Evolutionary conservation across 2,888 invertebrate genomes (phyloP).

Genomic region (Dasypogon diadema): DNA sequence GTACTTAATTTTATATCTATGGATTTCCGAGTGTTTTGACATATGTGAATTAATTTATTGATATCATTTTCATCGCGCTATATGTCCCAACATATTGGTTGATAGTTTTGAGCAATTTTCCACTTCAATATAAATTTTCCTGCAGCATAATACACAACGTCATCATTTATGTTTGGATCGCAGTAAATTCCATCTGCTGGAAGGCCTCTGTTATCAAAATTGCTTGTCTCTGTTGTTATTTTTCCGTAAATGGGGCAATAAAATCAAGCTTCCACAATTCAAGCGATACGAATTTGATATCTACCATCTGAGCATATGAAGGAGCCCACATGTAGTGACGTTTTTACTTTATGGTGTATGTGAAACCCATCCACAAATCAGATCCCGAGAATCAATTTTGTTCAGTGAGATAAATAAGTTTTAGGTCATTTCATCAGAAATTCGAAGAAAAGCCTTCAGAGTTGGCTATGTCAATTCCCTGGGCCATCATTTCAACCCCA

Average conservation of each 20-base stretch:
- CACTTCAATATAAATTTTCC: constrained; percentile 32
- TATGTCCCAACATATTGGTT: constrained; percentile 5
- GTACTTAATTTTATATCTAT: no score
- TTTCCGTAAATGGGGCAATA: constrained; percentile 48
- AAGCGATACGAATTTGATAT: constrained; percentile 30
- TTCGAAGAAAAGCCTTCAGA: neutral
- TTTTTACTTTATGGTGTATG: neutral
- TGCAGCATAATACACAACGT: constrained; percentile 21
- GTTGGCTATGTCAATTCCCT: constrained; percentile 11
- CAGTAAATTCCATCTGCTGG: constrained; percentile 40
- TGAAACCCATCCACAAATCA: constrained; percentile 25
- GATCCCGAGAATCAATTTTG: constrained; percentile 41
- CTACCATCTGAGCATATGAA: constrained; percentile 16
- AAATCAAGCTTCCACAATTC: constrained; percentile 41
- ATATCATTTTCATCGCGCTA: constrained; percentile 4
- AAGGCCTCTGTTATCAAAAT: constrained; percentile 35
- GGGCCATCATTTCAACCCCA: constrained; percentile 19
- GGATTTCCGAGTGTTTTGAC: neutral
- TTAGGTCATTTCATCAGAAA: constrained; percentile 33
- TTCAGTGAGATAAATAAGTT: constrained; percentile 47
- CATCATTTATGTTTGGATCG: constrained; percentile 28
- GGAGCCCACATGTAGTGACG: constrained; percentile 1
- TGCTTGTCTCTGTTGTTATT: constrained; percentile 47
- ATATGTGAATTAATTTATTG: constrained; percentile 38
- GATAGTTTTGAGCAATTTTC: constrained; percentile 33